Conservation (phyloP, 2,888 invertebrate species). For the Lithosia quadra region DNA sequence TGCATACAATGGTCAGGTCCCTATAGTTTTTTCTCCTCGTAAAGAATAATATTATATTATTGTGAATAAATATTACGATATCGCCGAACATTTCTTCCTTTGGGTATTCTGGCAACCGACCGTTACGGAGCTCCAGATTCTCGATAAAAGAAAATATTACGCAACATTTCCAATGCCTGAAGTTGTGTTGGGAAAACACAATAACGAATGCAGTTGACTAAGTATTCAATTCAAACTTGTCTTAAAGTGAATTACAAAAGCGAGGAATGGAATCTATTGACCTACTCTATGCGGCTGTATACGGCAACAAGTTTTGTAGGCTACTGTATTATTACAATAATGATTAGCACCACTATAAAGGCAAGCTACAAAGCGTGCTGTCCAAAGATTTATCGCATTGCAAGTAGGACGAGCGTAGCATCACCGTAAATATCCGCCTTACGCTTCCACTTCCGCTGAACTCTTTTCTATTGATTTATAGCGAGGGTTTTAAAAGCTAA, state of each 20-base stretch:
- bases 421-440: conserved; percentile 80
- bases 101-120: conserved; percentile 33
- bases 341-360: conserved; percentile 74
- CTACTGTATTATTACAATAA: conserved; percentile 42
- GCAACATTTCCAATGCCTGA: conserved; percentile 31
- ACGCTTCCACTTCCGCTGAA: conserved; percentile 77
- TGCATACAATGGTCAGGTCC: conserved; percentile 70
- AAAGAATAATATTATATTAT: conserved; percentile 57
- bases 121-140: conserved; percentile 43
- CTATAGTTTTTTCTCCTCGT: conserved; percentile 48
- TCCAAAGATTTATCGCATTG: conserved; percentile 72
- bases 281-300: conserved; percentile 31
- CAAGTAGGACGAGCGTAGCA: conserved; percentile 67
- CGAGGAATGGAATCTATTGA: conserved; percentile 25
- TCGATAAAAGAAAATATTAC: conserved; percentile 39
- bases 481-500: conserved; percentile 81
- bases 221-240: conserved; percentile 15
- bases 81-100: conserved; percentile 36
- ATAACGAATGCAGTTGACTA: conserved; percentile 27
- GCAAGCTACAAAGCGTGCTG: conserved; percentile 72
- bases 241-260: conserved; percentile 20
- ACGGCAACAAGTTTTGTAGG: conserved; percentile 28
- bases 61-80: conserved; percentile 52
- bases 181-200: conserved; percentile 23
- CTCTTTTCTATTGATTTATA: conserved; percentile 83